A percentile compares a stretch with the other conserved stretches of the same genome.
Conservation (phyloP, 2,113 vertebrate genomes). For the Dipodomys merriami region DNA sequence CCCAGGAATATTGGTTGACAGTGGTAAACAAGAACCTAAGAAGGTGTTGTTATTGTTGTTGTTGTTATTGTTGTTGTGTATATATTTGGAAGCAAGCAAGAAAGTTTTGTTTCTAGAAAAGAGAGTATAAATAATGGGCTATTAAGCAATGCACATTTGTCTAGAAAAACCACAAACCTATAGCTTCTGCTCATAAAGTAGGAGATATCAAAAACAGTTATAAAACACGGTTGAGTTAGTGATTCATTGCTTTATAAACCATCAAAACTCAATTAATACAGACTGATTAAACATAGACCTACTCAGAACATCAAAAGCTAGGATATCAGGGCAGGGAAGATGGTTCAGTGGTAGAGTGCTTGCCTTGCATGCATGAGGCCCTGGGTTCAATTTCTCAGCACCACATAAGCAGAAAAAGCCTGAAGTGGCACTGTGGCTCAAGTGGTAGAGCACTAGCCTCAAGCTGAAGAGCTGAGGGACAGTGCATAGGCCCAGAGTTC, state of each 20-base stretch:
- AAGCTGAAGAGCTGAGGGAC: no score
- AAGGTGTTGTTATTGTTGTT: not conserved
- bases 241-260: conserved; percentile 27
- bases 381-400: no score
- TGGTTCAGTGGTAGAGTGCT: no score
- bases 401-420: no score
- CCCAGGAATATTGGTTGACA: not conserved
- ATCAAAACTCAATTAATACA: conserved; percentile 21
- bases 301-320: no score
- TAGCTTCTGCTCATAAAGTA: not conserved
- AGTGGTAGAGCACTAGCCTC: no score
- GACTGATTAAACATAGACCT: not conserved
- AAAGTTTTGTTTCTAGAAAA: conserved; percentile 40
- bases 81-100: not conserved
- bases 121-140: not conserved
- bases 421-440: no score
- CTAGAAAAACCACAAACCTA: not conserved
- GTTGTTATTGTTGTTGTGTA: not conserved
- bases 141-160: not conserved
- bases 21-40: not conserved
- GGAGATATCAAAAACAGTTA: no score
- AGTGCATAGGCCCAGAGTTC: no score
- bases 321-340: no score
- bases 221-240: conserved; percentile 13
- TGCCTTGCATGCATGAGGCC: no score